Percentiles rank a stretch among this genome's conserved stretches.
Evolutionary conservation across 2,113 vertebrate genomes (phyloP).

Genomic region (Benitochromis conjunctus): DNA sequence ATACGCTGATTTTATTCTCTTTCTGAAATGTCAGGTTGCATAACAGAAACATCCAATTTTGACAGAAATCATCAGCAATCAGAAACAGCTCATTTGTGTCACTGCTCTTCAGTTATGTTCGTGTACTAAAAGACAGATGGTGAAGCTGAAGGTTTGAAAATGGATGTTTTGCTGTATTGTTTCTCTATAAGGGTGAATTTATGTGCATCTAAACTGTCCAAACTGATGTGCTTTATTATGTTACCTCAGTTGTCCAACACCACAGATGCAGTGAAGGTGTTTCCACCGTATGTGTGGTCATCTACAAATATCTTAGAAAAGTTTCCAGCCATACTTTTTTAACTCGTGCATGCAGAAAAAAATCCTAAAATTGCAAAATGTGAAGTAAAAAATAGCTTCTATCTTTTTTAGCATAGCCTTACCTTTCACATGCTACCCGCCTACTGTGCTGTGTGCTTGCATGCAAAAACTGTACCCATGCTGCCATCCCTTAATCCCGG

Average conservation of each 20-base stretch:
- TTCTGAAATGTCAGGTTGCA: not conserved
- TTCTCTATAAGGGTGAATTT: not conserved
- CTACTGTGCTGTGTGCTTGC: not conserved
- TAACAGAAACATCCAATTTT: not conserved
- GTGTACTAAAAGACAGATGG: not conserved
- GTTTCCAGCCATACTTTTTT: not conserved
- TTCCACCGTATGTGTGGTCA: not conserved
- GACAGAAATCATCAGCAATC: not conserved
- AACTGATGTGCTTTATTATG: not conserved
- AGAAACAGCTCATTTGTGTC: not conserved
- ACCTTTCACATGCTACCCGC: not conserved
- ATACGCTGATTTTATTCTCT: not conserved
- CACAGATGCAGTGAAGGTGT: slow-evolving; percentile 29
- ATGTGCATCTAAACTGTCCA: not conserved
- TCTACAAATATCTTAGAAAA: not conserved
- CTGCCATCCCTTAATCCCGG: slow-evolving; percentile 16
- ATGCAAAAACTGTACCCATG: slow-evolving; percentile 9
- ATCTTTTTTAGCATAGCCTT: not conserved
- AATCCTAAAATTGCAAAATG: not conserved
- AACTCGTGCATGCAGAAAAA: not conserved
- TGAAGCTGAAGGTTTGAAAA: not conserved
- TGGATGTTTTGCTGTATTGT: slow-evolving; percentile 2
- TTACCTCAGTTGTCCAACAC: slow-evolving; percentile 45
- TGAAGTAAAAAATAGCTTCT: not conserved
- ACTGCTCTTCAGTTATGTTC: not conserved